Evolutionary conservation across 2,888 invertebrate species (phyloP), one percentile per base, ranked within the genome.

Genomic region (Palloptera scutellata): DNA sequence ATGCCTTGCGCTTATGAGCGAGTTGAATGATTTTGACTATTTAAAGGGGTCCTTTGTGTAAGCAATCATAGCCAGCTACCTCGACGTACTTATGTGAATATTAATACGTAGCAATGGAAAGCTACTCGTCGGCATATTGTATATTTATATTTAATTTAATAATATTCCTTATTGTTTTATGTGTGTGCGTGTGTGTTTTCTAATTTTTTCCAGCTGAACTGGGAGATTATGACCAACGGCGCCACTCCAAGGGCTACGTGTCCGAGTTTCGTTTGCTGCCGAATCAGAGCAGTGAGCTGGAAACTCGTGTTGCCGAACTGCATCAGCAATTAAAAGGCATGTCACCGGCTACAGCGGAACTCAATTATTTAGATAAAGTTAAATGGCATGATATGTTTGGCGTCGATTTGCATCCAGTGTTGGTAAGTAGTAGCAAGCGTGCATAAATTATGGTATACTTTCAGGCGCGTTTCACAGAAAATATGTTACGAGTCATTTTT

Each of bases 311-410:
- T 74, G 91, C 92, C 51, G 94, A 95, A 79, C 88, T 96, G 77
- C 97, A 98, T 85, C 92, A 94, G 84, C 92, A 93, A 73, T 88
- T 97, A 68, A 91, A 92, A 76, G 84, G 85, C 70, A 85, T 86
- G 84, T 81, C 85, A 71, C 97, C 97, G 69, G 92, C 96, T 64
- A 91, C 94, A 76, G 97, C 97, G 45, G 97, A 98, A 87, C 88
- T 96, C 79, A 95, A 93, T 87, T 98, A 95, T 87, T 89, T 98
- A 85, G 97, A 98, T 86, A 96, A 97, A 89, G 95, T 96, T 77
- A 97, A 97, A 89, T 97, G 97, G 97, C 89, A 97, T 80, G 97
- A 98, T 85, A 96, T 97, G 95, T 98, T 97, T 83, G 98, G 98
- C 61, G 97, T 97, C 60, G 97, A 98, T 87, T 89, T 97, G 77